phyloP scores from a whole-genome alignment of 2,113 vertebrate genomes.

The Gopherus evgoodei region DNA sequence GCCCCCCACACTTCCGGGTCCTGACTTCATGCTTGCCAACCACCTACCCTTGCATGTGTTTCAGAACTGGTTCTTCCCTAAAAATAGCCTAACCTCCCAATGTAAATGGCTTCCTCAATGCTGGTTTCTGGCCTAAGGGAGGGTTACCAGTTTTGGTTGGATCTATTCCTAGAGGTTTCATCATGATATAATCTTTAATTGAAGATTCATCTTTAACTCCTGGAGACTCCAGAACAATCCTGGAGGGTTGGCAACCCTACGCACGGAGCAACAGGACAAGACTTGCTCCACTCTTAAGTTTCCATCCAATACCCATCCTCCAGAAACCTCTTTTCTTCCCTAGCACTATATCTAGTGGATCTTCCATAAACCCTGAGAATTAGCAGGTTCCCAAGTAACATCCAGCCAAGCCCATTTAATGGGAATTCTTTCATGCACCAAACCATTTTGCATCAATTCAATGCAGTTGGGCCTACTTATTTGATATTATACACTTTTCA shows the following conservation, averaged over 20 bases:
- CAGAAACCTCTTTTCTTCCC: not conserved
- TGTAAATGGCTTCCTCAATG: not conserved
- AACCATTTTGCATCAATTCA: not conserved
- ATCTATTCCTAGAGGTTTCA: too few species aligned
- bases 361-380: not conserved
- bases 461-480: not conserved
- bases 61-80: not conserved
- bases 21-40: not conserved
- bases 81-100: not conserved
- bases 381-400: not conserved
- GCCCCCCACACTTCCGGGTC: not conserved
- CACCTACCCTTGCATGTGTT: not conserved
- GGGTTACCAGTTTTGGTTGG: not conserved
- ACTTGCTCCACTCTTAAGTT: not conserved
- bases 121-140: not conserved
- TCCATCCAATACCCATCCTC: rapidly evolving
- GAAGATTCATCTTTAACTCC: too few species aligned
- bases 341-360: not conserved
- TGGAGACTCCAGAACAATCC: too few species aligned
- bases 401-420: not conserved
- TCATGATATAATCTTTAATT: too few species aligned
- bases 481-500: not conserved
- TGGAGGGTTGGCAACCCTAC: too few species aligned
- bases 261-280: not conserved
- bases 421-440: not conserved